Evolutionary conservation across 2,113 vertebrate species (phyloP), one percentile per base, ranked within the genome.

Genomic region (Actinemys pallida): DNA sequence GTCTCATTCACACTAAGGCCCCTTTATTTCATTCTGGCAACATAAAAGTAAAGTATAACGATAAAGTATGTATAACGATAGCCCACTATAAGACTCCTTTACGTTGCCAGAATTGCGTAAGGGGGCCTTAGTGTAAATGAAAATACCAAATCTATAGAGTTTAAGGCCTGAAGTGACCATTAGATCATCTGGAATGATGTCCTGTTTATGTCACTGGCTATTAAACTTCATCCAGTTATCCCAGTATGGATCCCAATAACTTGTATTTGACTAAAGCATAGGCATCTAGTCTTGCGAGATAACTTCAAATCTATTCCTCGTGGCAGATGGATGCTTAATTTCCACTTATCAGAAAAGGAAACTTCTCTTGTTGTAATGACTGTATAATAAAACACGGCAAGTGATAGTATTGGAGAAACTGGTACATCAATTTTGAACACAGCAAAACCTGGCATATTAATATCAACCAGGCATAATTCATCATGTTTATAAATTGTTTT

Each of bases 271-370:
- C 95, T 89, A 92, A 89, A 47, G 27, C 1, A 0, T 81, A 4
- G 17, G 12, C 1, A 53, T 49, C 93, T 93, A 78, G 81, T 91
- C 94, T 94, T 91, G 82, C 75, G 88, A 94, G 19, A 53, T 80
- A 12, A 11, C 52, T 53, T 53, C 52, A 19, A 9, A 81, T 96
- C 81, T 56, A 54, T 85, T 50, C 75, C 87, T 85, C 39, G 25
- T 86, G 83, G 84, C 88, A 93, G 90, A 76, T 88, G 53, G 52
- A 39, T 83, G 25, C 39, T 92, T 91, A 80, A 17, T 56, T 93
- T 49, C 84, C n/a, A 16, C 31, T 92, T 78, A 89, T 29, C 27
- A 59, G 57, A 59, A 59, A 59, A 59, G 57, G 57, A 59, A 59
- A 59, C 27, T 59, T 59, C 27, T 31, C 57, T 29, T 59, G 27